Evolutionary conservation across 2,797 vertebrate species (phyloP).

Genomic region (Clamator glandarius): DNA sequence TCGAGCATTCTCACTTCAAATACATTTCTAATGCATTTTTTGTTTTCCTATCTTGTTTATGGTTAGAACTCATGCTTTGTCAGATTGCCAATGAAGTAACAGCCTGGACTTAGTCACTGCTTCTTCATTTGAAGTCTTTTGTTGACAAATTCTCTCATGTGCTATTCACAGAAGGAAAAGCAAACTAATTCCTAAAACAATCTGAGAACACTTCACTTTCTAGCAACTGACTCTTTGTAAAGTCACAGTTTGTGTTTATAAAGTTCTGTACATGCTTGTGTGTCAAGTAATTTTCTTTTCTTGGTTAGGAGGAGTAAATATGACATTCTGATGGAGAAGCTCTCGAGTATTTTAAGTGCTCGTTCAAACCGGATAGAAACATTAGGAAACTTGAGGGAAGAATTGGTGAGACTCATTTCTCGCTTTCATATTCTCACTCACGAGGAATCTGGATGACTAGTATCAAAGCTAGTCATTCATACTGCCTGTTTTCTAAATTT

Average conservation of each 20-base stretch:
- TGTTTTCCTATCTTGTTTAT: not conserved
- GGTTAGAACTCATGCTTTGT: not conserved
- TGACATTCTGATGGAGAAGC: conserved; percentile 90
- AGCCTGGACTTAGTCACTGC: not conserved
- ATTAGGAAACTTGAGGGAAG: conserved; percentile 81
- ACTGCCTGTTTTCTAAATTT: not conserved
- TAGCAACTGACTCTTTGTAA: not conserved
- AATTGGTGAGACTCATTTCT: conserved; percentile 82
- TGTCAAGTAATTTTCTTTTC: not conserved
- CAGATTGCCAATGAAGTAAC: not conserved
- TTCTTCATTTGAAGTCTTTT: not conserved
- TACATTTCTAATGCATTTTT: not conserved
- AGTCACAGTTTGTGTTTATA: not conserved
- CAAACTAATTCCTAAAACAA: not conserved
- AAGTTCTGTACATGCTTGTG: not conserved
- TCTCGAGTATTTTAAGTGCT: conserved; percentile 83
- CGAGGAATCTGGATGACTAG: not conserved
- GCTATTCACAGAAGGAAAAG: not conserved
- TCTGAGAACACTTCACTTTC: not conserved
- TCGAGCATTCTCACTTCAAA: not conserved
- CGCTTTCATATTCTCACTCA: not conserved
- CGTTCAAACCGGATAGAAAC: conserved; percentile 80
- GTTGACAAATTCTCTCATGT: not conserved
- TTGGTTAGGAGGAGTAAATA: conserved; percentile 90
- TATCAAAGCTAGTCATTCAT: not conserved